Base-by-base conservation (phyloP, 2,888 invertebrate genomes). In the Spodoptera exigua region DNA sequence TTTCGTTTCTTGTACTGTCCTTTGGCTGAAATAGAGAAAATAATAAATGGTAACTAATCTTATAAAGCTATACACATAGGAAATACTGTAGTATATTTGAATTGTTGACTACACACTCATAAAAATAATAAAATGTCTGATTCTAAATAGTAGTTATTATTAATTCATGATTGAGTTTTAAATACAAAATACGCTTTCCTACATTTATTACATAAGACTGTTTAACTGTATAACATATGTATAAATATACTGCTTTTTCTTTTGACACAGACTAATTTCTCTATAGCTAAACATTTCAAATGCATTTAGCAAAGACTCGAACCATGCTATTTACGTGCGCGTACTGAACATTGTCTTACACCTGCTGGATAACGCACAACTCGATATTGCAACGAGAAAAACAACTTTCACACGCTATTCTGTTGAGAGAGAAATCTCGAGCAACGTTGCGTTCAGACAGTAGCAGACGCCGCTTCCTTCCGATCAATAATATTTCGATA, bases 1-100 rank as follows among this genome's bases (percentile, higher is more conserved):
- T 96, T 98, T 98, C 79, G 97, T 97, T 89, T 97, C 98, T 84
- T 96, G 96, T 79, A 97, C 96, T 65, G 97, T 97, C 84, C 97
- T 95, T 91, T 97, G 97, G 86, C 97, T 97, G 95, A 39, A 95
- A 94, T 16, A 70, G 12, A 72, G 57, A 70, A 73, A 71, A 62
- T 32, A 54, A 40, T 1, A 16, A 41, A 36, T 56, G 41, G 45
- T 39, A 18, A n/a, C n/a, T n/a, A n/a, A n/a, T n/a, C n/a, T n/a
- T n/a, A n/a, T n/a, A n/a, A n/a, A n/a, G n/a, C n/a, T n/a, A n/a
- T n/a, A n/a, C n/a, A n/a, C n/a, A n/a, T n/a, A n/a, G n/a, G n/a
- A n/a, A n/a, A n/a, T n/a, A n/a, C n/a, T n/a, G n/a, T n/a, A n/a
- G n/a, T n/a, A n/a, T n/a, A n/a, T n/a, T n/a, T n/a, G n/a, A n/a